Conservation (phyloP, 2,888 invertebrate species). For the Orchesellides sinensis region DNA sequence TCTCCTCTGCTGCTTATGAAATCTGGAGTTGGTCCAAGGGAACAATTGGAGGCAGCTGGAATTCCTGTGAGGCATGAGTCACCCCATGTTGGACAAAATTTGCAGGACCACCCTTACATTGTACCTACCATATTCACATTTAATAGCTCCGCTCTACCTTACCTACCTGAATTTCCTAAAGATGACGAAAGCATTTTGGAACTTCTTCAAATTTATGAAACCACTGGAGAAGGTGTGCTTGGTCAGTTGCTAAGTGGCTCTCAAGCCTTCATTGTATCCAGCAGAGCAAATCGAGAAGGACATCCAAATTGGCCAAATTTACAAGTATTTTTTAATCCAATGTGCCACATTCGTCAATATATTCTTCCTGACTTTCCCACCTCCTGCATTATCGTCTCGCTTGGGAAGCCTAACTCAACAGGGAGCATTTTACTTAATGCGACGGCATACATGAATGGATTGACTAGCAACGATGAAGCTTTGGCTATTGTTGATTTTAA, state of each 20-base stretch:
- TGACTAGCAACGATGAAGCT: background rate
- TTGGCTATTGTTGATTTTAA: conserved; percentile 26
- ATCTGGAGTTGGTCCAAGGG: conserved; percentile 16
- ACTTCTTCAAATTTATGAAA: background rate
- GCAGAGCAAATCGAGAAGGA: conserved; percentile 20
- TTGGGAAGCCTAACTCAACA: background rate
- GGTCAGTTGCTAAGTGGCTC: background rate
- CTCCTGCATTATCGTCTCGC: background rate
- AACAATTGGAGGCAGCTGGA: background rate
- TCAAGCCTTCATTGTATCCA: conserved; percentile 19
- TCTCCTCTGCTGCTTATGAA: conserved; percentile 1
- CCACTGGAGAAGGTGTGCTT: background rate
- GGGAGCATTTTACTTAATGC: background rate
- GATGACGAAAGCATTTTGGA: background rate
- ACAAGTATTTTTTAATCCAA: conserved; percentile 18
- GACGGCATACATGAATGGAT: conserved; percentile 1
- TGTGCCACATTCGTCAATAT: background rate
- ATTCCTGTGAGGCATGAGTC: conserved; percentile 6
- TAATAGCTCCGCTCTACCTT: background rate
- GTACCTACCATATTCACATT: no score
- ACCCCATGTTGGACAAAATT: background rate
- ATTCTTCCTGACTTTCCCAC: background rate
- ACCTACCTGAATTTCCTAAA: background rate
- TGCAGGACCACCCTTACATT: background rate
- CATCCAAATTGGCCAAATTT: conserved; percentile 20